These are phyloP conservation scores for Heliconius eleuchia DNA, from an alignment of 1,140 invertebrate genomes.

Conservation along the genomic window DNA sequence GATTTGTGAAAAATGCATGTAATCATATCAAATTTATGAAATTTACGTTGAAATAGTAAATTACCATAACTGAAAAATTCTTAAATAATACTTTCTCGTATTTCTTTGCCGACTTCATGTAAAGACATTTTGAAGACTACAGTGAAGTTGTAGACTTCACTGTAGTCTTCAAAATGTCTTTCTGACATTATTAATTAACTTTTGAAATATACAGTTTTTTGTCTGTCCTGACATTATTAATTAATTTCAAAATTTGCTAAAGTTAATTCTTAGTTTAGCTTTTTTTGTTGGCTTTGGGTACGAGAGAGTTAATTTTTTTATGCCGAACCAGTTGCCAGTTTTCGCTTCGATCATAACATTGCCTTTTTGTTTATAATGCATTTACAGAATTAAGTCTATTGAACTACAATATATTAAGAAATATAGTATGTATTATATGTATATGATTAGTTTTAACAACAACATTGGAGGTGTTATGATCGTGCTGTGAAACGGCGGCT, in stretches of 20 bases:
- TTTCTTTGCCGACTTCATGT: not conserved
- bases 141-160: too few species aligned
- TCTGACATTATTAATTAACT: not conserved
- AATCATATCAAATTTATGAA: not conserved
- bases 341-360: not conserved
- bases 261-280: not conserved
- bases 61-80: not conserved
- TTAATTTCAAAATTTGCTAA: not conserved
- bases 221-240: not conserved
- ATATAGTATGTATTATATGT: conserved; percentile 20
- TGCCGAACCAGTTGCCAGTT: not conserved
- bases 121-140: not conserved
- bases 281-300: not conserved
- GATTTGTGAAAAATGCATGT: not conserved
- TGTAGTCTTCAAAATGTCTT: too few species aligned
- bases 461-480: not conserved
- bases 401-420: conserved; percentile 4
- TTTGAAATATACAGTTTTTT: not conserved
- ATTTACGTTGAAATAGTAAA: not conserved
- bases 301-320: not conserved
- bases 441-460: not conserved
- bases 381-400: not conserved
- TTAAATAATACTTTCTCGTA: not conserved
- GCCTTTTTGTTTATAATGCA: not conserved
- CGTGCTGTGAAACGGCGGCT: not conserved